Percentiles rank a stretch among this genome's conserved stretches.
These are phyloP conservation scores for Megastigmus dorsalis DNA, from an alignment of 2,888 invertebrate species.

Conservation along the genomic window DNA sequence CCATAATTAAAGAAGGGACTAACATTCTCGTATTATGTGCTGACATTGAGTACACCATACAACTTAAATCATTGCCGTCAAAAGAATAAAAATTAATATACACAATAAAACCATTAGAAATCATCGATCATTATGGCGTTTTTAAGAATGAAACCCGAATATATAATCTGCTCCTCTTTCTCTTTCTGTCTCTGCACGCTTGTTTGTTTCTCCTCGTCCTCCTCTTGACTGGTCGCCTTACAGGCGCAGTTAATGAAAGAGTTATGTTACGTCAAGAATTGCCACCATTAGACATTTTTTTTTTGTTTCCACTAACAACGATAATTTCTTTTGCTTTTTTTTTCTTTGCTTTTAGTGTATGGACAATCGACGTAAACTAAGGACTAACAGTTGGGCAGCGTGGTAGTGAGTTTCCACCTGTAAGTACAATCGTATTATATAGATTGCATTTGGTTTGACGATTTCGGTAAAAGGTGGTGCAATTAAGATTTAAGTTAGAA, in stretches of 20 bases:
- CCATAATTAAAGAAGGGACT: slow-evolving; percentile 70
- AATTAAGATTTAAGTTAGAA: too few species aligned
- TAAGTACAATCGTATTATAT: slow-evolving; percentile 56
- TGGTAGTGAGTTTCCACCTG: slow-evolving; percentile 71
- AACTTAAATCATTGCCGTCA: slow-evolving; percentile 68
- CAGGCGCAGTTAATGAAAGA: slow-evolving; percentile 67
- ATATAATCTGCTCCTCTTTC: slow-evolving; percentile 50
- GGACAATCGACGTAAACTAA: slow-evolving; percentile 73
- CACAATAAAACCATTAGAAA: slow-evolving; percentile 70
- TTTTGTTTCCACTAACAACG: slow-evolving; percentile 69
- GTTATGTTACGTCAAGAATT: slow-evolving; percentile 67
- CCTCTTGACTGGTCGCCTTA: slow-evolving; percentile 54
- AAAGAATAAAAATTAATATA: slow-evolving; percentile 70
- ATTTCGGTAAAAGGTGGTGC: too few species aligned
- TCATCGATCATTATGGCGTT: slow-evolving; percentile 65
- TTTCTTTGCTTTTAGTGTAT: slow-evolving; percentile 68
- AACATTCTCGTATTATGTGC: slow-evolving; percentile 72
- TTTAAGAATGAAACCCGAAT: slow-evolving; percentile 53
- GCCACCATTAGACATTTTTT: slow-evolving; percentile 65
- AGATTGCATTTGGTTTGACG: slow-evolving; percentile 25
- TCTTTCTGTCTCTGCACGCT: slow-evolving; percentile 55
- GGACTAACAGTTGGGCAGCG: slow-evolving; percentile 73
- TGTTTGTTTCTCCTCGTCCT: slow-evolving; percentile 57
- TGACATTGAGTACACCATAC: slow-evolving; percentile 73
- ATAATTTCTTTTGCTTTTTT: slow-evolving; percentile 64